Evolutionary conservation across 2,888 invertebrate species (phyloP), one percentile per base, ranked within the genome.

Genomic region (Malachius bipustulatus): DNA sequence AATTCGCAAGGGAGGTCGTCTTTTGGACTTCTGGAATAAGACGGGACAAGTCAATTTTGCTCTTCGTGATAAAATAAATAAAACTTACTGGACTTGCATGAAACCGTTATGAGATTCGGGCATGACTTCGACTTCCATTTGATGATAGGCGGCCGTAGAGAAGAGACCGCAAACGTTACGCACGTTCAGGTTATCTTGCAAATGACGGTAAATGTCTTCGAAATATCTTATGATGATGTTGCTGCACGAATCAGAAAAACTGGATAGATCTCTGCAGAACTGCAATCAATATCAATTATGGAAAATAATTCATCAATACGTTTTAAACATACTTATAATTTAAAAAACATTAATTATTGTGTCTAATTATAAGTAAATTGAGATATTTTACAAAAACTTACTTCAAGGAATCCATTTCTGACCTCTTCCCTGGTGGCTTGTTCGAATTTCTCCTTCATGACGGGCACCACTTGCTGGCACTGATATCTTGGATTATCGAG

Each of bases 1-100:
- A 91, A 69, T 50, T 88, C 82, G 57, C 91, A 90, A 1, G 87
- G 78, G 34, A 84, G 68, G 52, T 79, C 76, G 47, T 76, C 74
- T 26, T 57, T 54, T 11, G 28, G 28, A 13, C 40, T 39, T 19
- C 39, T 44, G 30, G 32, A 29, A 42, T n/a, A n/a, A n/a, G n/a
- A n/a, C n/a, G n/a, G n/a, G n/a, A n/a, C n/a, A n/a, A n/a, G n/a
- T n/a, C n/a, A n/a, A n/a, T n/a, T n/a, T n/a, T n/a, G n/a, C n/a
- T n/a, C n/a, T n/a, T n/a, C n/a, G n/a, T n/a, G n/a, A n/a, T n/a
- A n/a, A n/a, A n/a, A 8, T 19, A 19, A 19, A 19, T 19, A 19
- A 8, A 19, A 47, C 52, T 54, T 51, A 62, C 47, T 56, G 60
- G n/a, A 72, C 54, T 28, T 65, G 62, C 10, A 71, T 64, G 50